Percentiles rank a stretch among this genome's conserved stretches.
Evolutionary conservation across 2,113 vertebrate genomes (phyloP).

Genomic region (Campylomormyrus numenius): DNA sequence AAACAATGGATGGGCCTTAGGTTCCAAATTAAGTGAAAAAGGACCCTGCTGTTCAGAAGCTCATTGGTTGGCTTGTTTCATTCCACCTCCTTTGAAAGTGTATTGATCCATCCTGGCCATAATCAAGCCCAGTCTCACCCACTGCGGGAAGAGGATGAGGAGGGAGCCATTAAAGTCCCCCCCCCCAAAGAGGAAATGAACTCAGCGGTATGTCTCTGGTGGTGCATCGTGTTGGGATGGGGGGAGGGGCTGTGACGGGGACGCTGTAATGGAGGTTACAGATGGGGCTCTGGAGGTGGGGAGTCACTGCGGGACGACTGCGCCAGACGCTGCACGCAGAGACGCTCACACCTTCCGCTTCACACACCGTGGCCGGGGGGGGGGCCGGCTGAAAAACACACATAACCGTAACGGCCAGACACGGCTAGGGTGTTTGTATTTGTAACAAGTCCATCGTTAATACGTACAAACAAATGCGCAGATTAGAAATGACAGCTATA

Average conservation of each 20-base stretch:
- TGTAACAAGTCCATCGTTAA: not conserved
- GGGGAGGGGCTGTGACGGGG: not conserved
- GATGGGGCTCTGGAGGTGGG: not conserved
- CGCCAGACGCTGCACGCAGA: not conserved
- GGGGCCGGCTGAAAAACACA: not conserved
- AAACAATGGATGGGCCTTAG: not conserved
- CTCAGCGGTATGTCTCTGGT: not conserved
- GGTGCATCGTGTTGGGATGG: not conserved
- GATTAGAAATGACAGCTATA: not conserved
- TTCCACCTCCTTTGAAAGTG: not conserved
- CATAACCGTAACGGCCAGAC: not conserved
- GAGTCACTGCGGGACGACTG: not conserved
- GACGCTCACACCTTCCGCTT: not conserved
- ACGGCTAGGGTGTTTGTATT: not conserved
- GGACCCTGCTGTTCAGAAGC: not conserved
- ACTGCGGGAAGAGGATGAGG: not conserved
- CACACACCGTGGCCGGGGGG: not conserved
- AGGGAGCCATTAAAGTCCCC: not conserved
- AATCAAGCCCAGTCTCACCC: not conserved
- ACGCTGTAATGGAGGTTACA: not conserved
- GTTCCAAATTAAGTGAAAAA: not conserved
- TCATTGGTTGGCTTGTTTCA: not conserved
- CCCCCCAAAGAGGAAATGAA: not conserved
- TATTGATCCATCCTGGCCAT: not conserved
- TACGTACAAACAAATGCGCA: not conserved